phyloP scores from a whole-genome alignment of 2,888 invertebrate genomes.

The Ectemnius continuus region DNA sequence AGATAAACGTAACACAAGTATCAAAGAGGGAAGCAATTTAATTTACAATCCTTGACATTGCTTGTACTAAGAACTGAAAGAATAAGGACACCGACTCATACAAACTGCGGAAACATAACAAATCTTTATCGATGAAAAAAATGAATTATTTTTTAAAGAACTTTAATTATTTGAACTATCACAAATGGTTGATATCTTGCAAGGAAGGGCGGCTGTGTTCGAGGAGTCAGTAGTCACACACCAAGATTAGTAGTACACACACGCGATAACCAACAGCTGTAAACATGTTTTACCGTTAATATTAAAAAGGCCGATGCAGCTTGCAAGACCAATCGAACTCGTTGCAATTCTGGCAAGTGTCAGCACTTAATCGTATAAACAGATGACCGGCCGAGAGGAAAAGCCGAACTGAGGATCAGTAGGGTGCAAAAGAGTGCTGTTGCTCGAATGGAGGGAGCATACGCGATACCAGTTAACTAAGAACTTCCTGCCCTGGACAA shows the following conservation, averaged over 20 bases:
- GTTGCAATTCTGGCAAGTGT: neutral
- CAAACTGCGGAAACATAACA: no score
- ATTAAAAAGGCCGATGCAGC: neutral
- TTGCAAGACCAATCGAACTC: neutral
- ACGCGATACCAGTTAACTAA: constrained; percentile 67
- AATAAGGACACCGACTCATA: no score
- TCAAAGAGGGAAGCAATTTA: no score
- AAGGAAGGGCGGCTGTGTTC: no score
- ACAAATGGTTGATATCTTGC: no score
- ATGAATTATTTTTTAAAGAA: no score
- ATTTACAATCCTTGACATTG: no score
- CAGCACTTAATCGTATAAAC: neutral
- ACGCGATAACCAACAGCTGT: neutral
- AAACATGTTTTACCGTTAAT: neutral
- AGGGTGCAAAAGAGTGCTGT: constrained; percentile 52
- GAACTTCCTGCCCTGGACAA: constrained; percentile 71
- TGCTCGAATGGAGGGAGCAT: constrained; percentile 60
- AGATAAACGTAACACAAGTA: no score
- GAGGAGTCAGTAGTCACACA: neutral
- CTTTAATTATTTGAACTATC: no score
- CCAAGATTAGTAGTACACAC: neutral
- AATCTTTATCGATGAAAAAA: no score
- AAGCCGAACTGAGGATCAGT: constrained; percentile 44
- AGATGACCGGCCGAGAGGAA: constrained; percentile 39
- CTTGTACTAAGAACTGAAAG: no score